These are phyloP conservation scores for Platorchestia sp. DNA, from an alignment of 1,140 invertebrate species.

Conservation along the genomic window DNA sequence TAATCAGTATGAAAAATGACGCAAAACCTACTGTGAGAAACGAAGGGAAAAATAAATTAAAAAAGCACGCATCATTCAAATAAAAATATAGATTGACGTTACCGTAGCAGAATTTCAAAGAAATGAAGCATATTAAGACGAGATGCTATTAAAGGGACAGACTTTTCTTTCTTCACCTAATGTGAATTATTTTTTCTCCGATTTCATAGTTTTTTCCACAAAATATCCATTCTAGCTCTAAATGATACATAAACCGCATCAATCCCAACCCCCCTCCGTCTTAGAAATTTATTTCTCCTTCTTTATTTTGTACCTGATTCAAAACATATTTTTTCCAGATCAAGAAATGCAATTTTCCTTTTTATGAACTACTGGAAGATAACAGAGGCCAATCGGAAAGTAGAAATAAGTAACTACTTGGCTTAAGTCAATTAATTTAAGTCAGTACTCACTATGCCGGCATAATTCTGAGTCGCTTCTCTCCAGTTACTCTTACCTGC, in stretches of 20 bases:
- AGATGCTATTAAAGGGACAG: neutral
- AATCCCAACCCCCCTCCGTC: no score
- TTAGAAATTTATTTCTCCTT: no score
- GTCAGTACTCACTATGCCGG: neutral
- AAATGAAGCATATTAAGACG: neutral
- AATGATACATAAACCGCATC: no score
- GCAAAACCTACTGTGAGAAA: neutral
- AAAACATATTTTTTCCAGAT: neutral
- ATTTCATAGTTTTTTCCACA: neutral
- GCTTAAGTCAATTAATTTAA: neutral
- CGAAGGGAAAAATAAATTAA: neutral
- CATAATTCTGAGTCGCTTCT: neutral
- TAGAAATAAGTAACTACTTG: neutral
- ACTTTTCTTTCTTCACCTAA: neutral
- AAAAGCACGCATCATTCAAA: neutral
- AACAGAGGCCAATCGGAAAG: neutral
- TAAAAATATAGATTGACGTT: no score
- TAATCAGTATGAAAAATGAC: neutral
- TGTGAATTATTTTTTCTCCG: neutral
- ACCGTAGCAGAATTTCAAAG: no score
- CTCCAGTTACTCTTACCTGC: neutral
- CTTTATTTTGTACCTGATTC: neutral
- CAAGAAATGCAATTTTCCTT: neutral
- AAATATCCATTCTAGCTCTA: neutral
- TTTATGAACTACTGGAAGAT: neutral